Evolutionary conservation across 2,888 invertebrate genomes (phyloP).

Genomic region (Oscheius onirici): DNA sequence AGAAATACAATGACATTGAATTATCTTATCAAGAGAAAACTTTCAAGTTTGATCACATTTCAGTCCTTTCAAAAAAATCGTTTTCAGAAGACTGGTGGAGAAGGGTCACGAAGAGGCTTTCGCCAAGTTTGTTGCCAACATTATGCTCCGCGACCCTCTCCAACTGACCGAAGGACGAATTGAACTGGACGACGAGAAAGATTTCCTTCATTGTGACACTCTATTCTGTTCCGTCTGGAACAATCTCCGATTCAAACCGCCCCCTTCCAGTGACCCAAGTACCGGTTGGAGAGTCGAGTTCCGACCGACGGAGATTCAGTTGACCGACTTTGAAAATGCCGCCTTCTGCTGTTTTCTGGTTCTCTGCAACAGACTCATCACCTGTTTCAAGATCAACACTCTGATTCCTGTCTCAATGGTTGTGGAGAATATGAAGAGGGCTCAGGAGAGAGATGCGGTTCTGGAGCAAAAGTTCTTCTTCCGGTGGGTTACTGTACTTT

Average conservation of each 20-base stretch:
- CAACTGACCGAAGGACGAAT: conserved; percentile 74
- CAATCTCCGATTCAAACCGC: conserved; percentile 77
- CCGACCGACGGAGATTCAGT: conserved; percentile 90
- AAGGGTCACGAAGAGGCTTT: conserved; percentile 87
- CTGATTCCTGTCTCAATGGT: conserved; percentile 84
- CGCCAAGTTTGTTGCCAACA: conserved; percentile 93
- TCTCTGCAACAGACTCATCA: conserved; percentile 81
- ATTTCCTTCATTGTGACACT: conserved; percentile 96
- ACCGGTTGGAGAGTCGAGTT: conserved; percentile 99
- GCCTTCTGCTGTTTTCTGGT: conserved; percentile 97
- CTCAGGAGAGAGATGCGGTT: conserved; percentile 80
- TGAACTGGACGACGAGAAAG: conserved; percentile 88
- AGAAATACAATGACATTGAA: conserved; percentile 87
- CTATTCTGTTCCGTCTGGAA: conserved; percentile 70
- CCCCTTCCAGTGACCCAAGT: conserved; percentile 86
- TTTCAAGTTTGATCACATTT: background rate
- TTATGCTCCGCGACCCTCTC: conserved; percentile 85
- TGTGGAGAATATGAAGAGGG: conserved; percentile 80
- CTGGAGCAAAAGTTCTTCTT: conserved; percentile 90
- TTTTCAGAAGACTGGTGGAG: background rate
- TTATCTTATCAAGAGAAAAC: conserved; percentile 73
- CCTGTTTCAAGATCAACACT: conserved; percentile 82
- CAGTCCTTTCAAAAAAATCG: background rate
- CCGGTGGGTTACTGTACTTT: conserved; percentile 65
- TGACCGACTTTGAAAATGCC: conserved; percentile 76